phyloP scores from a whole-genome alignment of 2,797 vertebrate genomes.

The Crenichthys baileyi region DNA sequence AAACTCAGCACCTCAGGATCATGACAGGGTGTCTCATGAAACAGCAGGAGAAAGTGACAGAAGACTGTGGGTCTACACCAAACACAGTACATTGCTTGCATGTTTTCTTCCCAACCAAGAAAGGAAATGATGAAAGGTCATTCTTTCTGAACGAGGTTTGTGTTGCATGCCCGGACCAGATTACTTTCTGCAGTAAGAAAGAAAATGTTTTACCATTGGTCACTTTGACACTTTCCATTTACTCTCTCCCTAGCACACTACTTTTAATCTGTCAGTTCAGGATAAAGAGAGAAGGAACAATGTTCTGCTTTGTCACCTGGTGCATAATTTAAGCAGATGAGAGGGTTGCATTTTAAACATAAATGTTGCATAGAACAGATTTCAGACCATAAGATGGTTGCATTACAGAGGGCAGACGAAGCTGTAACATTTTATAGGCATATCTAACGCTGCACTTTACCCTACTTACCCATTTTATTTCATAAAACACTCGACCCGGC shows the following conservation, averaged over 20 bases:
- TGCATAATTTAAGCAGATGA: constrained; percentile 23
- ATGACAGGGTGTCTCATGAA: neutral
- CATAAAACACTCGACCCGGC: constrained; percentile 25
- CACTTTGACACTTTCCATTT: constrained; percentile 20
- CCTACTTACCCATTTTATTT: constrained; percentile 11
- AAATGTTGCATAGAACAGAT: constrained; percentile 18
- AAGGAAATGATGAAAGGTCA: constrained; percentile 8
- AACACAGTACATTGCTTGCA: constrained; percentile 19
- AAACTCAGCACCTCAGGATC: too few species aligned
- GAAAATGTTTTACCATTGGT: constrained; percentile 1
- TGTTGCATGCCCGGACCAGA: neutral
- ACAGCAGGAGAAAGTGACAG: constrained; percentile 7
- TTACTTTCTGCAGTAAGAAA: neutral
- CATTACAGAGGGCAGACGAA: constrained; percentile 14
- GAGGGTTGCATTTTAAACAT: constrained; percentile 24
- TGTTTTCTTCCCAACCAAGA: neutral
- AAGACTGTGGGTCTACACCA: constrained; percentile 17
- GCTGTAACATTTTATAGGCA: constrained; percentile 12
- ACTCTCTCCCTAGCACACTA: neutral
- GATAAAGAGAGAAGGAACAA: neutral
- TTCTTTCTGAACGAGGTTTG: constrained; percentile 9
- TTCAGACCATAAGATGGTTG: constrained; percentile 7
- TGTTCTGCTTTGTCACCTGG: constrained; percentile 10
- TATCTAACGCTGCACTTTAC: constrained; percentile 16
- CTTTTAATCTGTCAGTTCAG: constrained; percentile 24